phyloP scores from a whole-genome alignment of 2,113 vertebrate species.

The Suncus etruscus region DNA sequence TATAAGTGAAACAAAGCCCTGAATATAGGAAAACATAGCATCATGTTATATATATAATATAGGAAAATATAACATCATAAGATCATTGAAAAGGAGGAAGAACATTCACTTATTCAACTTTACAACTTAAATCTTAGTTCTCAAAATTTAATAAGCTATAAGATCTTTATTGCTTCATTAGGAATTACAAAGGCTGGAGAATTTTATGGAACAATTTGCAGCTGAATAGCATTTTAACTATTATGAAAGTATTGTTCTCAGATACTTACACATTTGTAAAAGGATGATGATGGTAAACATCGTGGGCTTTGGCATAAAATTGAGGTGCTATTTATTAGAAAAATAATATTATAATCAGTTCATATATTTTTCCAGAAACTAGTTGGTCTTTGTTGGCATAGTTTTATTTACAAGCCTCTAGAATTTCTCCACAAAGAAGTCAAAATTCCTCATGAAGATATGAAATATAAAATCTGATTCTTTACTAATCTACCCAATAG shows the following conservation, averaged over 20 bases:
- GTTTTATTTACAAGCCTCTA: not conserved
- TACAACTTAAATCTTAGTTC: not conserved
- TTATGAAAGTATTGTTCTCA: conserved; percentile 42
- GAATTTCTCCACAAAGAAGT: not conserved
- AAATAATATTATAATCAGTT: conserved; percentile 50
- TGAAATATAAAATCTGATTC: not conserved
- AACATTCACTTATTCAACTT: not conserved
- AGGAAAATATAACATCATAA: not conserved
- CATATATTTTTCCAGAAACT: not conserved
- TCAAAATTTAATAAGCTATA: not conserved
- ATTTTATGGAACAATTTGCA: not conserved
- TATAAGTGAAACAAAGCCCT: not conserved
- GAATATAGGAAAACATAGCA: not conserved
- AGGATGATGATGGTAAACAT: conserved; percentile 16
- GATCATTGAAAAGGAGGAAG: not conserved
- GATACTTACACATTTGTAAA: conserved; percentile 71
- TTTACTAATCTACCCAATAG: not conserved
- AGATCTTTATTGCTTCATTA: not conserved
- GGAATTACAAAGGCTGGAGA: not conserved
- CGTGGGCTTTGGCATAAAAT: not conserved
- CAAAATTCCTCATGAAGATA: not conserved
- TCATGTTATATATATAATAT: not conserved
- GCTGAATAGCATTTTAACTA: not conserved
- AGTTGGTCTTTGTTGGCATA: not conserved
- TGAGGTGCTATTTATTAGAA: conserved; percentile 55